Evolutionary conservation across 2,113 vertebrate genomes (phyloP).

Genomic region (Pimephales promelas): DNA sequence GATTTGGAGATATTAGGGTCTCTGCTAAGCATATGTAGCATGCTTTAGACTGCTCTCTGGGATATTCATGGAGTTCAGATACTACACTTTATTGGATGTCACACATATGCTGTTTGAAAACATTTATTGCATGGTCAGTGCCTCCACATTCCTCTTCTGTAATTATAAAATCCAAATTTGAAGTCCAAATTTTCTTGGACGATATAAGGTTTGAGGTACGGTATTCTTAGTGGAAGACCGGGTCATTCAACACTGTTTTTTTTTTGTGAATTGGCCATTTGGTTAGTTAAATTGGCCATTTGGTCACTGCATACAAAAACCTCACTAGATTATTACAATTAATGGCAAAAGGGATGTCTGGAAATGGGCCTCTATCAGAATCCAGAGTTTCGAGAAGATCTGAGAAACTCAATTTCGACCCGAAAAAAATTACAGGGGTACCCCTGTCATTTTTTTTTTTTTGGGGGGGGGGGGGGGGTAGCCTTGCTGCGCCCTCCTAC

Average conservation of each 20-base stretch:
- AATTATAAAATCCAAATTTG: background rate
- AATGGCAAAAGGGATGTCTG: too few species aligned
- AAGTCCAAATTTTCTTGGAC: background rate
- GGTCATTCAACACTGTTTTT: background rate
- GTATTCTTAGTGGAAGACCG: background rate
- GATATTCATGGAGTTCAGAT: slow-evolving; percentile 32
- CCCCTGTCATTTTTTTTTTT: too few species aligned
- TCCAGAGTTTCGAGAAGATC: too few species aligned
- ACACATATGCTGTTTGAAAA: slow-evolving; percentile 21
- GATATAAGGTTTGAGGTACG: background rate
- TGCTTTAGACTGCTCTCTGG: slow-evolving; percentile 35
- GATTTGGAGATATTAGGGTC: slow-evolving; percentile 54
- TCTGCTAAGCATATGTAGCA: slow-evolving; percentile 43
- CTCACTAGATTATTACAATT: too few species aligned
- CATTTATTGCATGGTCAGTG: slow-evolving; percentile 22
- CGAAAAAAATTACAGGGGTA: too few species aligned
- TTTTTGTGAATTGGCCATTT: background rate
- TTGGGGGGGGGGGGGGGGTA: too few species aligned
- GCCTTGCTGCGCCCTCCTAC: too few species aligned
- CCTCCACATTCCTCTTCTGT: background rate
- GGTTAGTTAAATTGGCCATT: too few species aligned
- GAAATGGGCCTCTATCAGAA: too few species aligned
- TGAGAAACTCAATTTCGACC: too few species aligned
- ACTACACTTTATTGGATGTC: slow-evolving; percentile 14
- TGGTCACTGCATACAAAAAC: too few species aligned